Evolutionary conservation across 2,113 vertebrate species (phyloP), one percentile per base, ranked within the genome.

Genomic region (Scomber colias): DNA sequence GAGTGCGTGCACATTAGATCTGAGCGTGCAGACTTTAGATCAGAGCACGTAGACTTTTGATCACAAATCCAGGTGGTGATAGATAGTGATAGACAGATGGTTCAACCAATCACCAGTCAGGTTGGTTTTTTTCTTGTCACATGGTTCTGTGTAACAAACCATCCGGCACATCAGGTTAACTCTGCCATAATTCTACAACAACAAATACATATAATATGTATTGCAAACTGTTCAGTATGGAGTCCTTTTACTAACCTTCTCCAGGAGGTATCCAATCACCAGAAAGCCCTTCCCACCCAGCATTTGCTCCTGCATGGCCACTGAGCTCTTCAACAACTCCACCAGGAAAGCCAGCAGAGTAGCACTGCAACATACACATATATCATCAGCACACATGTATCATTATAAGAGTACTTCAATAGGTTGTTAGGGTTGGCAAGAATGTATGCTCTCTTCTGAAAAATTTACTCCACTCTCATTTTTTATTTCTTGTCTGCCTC

Each of bases 261-360:
- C 98, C 51, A 99, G 96, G 61, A 99, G 96, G 91, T 99, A 99
- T 61, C 98, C 98, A 78, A 99, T 99, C 82, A 99, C 98, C 89
- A 99, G 94, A 85, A 99, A 99, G 87, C 98, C 98, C 92, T 99
- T 99, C 83, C 98, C 97, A 74, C 98, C 98, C 66, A 99, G 92
- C 98, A 99, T 99, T 91, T 99, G 98, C 67, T 99, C 98, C 94
- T 99, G 98, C 98, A 99, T 99, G 92, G 98, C 98, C 82, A 99
- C 98, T 11, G 98, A 99, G 94, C 98, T 99, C 95, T 99, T 99
- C 89, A 99, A 90, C 81, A 99, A 95, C 89, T 99, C 98, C 93
- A 99, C 97, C 91, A 99, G 92, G 95, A 99, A 99, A 40, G 97
- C 97, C 92, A 99, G 91, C 71, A 99, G 95, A 54, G 98, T 99